Evolutionary conservation across 2,797 vertebrate genomes (phyloP).

Genomic region (Orientallactaga sibirica): DNA sequence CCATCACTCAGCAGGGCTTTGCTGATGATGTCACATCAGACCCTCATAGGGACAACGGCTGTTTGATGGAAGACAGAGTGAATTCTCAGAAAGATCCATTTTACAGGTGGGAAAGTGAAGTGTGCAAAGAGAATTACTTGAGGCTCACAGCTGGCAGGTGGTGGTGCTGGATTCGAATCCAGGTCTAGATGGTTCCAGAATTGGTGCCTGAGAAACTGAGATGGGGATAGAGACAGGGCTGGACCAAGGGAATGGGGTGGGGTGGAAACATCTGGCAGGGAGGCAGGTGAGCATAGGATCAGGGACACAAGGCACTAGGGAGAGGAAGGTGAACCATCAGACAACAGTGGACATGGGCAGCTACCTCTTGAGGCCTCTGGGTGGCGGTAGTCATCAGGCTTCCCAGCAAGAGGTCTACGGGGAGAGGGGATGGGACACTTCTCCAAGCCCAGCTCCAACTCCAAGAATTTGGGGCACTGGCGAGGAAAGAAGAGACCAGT

Average conservation of each 20-base stretch:
- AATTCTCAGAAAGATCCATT: neutral
- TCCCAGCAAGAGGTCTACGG: too few relatives aligned
- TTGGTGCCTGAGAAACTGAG: accelerated
- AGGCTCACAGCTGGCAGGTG: accelerated
- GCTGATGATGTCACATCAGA: accelerated
- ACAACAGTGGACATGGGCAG: too few relatives aligned
- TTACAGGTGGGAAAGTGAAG: neutral
- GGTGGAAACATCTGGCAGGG: neutral
- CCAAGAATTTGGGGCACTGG: accelerated
- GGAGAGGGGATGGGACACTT: neutral
- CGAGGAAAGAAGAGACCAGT: neutral
- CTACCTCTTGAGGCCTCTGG: too few relatives aligned
- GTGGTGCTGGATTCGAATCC: neutral
- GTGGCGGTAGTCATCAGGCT: too few relatives aligned
- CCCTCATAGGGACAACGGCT: neutral
- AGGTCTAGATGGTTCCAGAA: neutral
- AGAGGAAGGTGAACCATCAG: neutral
- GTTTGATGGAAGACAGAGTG: neutral
- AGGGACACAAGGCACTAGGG: neutral
- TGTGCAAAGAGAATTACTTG: accelerated
- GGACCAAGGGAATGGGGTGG: accelerated
- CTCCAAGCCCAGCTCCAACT: neutral
- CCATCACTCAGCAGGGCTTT: accelerated
- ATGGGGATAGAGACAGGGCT: accelerated
- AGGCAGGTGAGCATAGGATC: neutral